Percentiles rank a stretch among this genome's conserved stretches.
Evolutionary conservation across 2,113 vertebrate species (phyloP).

Genomic region (Sapajus apella): DNA sequence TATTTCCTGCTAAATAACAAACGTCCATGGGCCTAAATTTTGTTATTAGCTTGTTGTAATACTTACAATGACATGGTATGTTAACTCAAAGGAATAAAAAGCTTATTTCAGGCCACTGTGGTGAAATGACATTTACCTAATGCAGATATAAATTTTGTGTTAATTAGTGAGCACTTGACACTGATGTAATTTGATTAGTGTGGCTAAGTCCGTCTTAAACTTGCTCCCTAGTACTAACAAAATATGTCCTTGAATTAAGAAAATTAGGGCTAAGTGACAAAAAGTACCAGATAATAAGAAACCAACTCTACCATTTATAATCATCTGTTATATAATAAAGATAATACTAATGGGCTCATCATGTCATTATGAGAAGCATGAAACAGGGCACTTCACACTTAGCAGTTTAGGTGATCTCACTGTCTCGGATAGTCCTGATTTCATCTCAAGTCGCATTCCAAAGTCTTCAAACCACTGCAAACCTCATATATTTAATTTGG

Average conservation of each 20-base stretch:
- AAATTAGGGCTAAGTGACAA: constrained; percentile 62
- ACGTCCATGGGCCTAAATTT: constrained; percentile 76
- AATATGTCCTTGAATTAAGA: constrained; percentile 65
- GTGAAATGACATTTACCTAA: constrained; percentile 97
- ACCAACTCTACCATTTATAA: not conserved
- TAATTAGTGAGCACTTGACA: constrained; percentile 93
- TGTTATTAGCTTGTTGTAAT: constrained; percentile 78
- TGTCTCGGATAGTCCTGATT: not conserved
- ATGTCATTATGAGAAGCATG: not conserved
- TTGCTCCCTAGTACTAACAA: constrained; percentile 83
- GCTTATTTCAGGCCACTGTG: constrained; percentile 86
- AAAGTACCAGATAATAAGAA: constrained; percentile 50
- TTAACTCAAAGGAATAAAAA: constrained; percentile 83
- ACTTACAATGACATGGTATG: constrained; percentile 77
- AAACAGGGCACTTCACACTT: not conserved
- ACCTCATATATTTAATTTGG: not conserved
- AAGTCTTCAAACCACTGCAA: not conserved
- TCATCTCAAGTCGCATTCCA: not conserved
- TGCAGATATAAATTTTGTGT: constrained; percentile 91
- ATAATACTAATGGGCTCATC: not conserved
- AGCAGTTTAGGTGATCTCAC: not conserved
- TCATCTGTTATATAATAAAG: not conserved
- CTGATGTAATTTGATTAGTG: constrained; percentile 92
- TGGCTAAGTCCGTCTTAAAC: constrained; percentile 85
- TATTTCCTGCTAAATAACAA: constrained; percentile 70